These are phyloP conservation scores for Mya arenaria DNA, from an alignment of 1,140 invertebrate species.

Conservation along the genomic window DNA sequence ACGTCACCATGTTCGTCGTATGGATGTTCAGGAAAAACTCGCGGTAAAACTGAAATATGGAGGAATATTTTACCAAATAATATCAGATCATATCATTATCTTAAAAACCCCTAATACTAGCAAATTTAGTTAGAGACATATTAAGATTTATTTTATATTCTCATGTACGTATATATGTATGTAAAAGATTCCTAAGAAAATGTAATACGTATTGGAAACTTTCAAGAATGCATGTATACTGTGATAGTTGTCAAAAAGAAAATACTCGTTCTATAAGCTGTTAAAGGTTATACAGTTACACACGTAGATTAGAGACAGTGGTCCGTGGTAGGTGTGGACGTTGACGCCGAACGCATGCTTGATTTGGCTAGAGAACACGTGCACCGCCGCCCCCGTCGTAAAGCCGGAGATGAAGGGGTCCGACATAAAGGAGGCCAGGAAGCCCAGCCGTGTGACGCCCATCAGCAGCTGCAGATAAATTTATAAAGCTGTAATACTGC, in stretches of 20 bases:
- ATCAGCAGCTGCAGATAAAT: slow-evolving; percentile 78
- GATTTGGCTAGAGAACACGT: slow-evolving; percentile 83
- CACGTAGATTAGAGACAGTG: slow-evolving; percentile 81
- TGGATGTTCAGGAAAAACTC: slow-evolving; percentile 78
- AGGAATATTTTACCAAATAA: background rate
- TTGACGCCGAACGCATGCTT: slow-evolving; percentile 81
- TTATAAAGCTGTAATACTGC: background rate
- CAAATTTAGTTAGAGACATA: too few relatives aligned
- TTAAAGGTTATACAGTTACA: slow-evolving; percentile 67
- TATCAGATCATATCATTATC: too few relatives aligned
- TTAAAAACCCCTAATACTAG: too few relatives aligned
- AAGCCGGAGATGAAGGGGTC: slow-evolving; percentile 83
- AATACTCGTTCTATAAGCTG: too few relatives aligned
- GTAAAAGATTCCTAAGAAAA: too few relatives aligned
- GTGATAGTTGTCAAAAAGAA: too few relatives aligned
- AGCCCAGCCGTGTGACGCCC: slow-evolving; percentile 81
- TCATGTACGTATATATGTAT: too few relatives aligned
- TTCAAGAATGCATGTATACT: too few relatives aligned
- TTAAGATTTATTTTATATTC: too few relatives aligned
- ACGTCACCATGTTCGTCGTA: slow-evolving; percentile 80
- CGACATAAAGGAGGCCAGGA: slow-evolving; percentile 81
- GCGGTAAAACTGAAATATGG: slow-evolving; percentile 77
- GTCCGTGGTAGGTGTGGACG: slow-evolving; percentile 76
- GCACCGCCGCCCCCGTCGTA: slow-evolving; percentile 82
- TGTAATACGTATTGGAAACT: too few relatives aligned